Percentiles rank a stretch among this genome's conserved stretches.
Conservation (phyloP, 2,797 vertebrate genomes). For the Aulostomus chinensis region DNA sequence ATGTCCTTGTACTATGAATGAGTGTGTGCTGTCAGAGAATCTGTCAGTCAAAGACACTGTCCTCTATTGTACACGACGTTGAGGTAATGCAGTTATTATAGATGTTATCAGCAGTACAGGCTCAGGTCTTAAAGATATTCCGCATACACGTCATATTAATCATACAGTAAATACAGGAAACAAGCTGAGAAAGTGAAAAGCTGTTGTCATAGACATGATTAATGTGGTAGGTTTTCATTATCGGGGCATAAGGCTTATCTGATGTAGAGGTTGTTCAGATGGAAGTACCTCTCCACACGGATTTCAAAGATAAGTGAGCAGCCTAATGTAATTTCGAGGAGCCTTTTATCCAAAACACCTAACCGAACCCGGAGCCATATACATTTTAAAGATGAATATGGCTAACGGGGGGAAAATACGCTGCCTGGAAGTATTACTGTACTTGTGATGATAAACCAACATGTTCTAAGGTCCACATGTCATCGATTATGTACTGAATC, state of each 20-base stretch:
- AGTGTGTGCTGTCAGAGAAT: no score
- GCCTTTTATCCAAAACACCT: conserved; percentile 42
- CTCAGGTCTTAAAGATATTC: no score
- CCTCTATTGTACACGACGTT: no score
- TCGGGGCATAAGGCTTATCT: conserved; percentile 26
- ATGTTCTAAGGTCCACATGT: no score
- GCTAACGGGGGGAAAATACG: no score
- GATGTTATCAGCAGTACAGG: no score
- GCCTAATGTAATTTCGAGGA: conserved; percentile 34
- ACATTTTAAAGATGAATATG: conserved; percentile 30
- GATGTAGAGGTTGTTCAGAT: conserved; percentile 34
- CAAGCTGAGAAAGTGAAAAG: background rate
- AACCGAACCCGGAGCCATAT: conserved; percentile 16
- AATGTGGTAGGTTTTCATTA: conserved; percentile 11
- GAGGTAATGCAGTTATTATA: no score
- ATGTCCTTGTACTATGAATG: no score
- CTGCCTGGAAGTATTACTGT: no score
- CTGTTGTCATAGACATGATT: background rate
- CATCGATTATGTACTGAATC: no score
- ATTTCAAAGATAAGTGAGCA: conserved; percentile 49
- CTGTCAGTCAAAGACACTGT: no score
- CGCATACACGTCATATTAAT: background rate
- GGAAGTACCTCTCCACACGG: conserved; percentile 46
- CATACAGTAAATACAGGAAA: background rate
- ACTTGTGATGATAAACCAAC: no score